Base-by-base conservation (phyloP, 2,888 invertebrate genomes). In the Agonopterix heracliana region DNA sequence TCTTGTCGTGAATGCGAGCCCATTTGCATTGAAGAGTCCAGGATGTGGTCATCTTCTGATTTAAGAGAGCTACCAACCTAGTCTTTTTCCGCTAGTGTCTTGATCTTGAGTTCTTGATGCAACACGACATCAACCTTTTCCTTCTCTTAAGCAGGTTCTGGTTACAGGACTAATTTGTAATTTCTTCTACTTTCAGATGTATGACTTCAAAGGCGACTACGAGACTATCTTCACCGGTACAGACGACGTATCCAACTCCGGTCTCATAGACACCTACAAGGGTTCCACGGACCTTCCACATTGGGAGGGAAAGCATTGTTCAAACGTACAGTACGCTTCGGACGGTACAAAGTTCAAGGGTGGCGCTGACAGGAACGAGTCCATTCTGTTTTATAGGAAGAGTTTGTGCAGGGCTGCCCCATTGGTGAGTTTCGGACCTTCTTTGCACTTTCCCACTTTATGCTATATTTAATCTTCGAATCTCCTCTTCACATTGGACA, bases 341-440 rank as follows among this genome's bases (percentile, higher is more conserved):
- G 97, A 97, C 68, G 97, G 96, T 1, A 93, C 95, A 11, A 96
- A 96, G 74, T 97, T 96, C 75, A 91, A 90, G 13, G 93, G 95
- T 10, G 91, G 91, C 46, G 89, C 96, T 1, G 66, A 87, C 17
- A 90, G 89, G 10, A 93, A 95, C 53, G 94, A 95, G 10, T 90
- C 90, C 0, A 74, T 96, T 0, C 74, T 92, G 51, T 95, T 97
- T 79, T 97, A 91, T 77, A 90, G 96, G 53, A 95, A 95, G 72
- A 96, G 96, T 68, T 90, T 97, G 66, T 97, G 97, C 74, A 89
- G 97, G 51, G 92, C 94, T n/a, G 93, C 94, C 26, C 90, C 89
- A 44, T 81, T 96, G 91, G 95, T 95, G 69, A 90, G 91, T 80
- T 38, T n/a, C 38, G 3, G 3, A 10, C 9, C 9, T 38, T 38